Base-by-base conservation (phyloP, 2,888 invertebrate genomes). In the Heliconius ismenius region DNA sequence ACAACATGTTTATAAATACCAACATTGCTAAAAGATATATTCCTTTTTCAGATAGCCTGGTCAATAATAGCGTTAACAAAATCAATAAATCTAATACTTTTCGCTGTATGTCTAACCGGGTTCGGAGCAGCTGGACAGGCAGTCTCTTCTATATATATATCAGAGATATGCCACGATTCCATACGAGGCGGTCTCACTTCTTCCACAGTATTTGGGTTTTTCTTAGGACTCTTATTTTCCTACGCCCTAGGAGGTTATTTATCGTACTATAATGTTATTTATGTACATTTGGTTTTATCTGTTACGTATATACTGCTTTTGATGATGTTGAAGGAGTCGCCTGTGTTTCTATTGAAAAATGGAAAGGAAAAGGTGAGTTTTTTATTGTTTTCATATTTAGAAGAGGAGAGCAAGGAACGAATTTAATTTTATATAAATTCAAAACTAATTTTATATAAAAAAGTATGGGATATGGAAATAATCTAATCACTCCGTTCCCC, bases 81-180 rank as follows among this genome's bases (percentile, higher is more conserved):
- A 6, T 86, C 86, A 64, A 87, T 90, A 7, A 83, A 84, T 1
- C 58, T 91, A 15, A 85, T 93, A 2, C 81, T 93, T 0, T 77
- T 87, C 3, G 86, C 91, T 0, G 80, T 90, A 15, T 83, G 86
- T 0, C 54, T 93, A 0, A 87, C 89, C 0, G 93, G 93, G 0
- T 81, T 89, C 0, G 92, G 92, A 2, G 87, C 91, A 0, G 92
- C 90, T 0, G 93, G 93, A 0, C 93, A 93, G 74, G 91, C 89
- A 2, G 88, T 91, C 0, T 88, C 92, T 0, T 83, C 90, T 2
- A 89, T 93, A 10, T 93, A 86, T 82, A 90, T 93, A 28, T 87
- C 91, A 0, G 93, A 93, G 80, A 90, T 93, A 72, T 82, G 87
- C 3, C 90, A 93, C 69, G 91, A 92, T 69, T 88, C 90, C 1